Percentiles rank a stretch among this genome's conserved stretches.
Conservation (phyloP, 2,797 vertebrate species). For the Pipistrellus pygmaeus region DNA sequence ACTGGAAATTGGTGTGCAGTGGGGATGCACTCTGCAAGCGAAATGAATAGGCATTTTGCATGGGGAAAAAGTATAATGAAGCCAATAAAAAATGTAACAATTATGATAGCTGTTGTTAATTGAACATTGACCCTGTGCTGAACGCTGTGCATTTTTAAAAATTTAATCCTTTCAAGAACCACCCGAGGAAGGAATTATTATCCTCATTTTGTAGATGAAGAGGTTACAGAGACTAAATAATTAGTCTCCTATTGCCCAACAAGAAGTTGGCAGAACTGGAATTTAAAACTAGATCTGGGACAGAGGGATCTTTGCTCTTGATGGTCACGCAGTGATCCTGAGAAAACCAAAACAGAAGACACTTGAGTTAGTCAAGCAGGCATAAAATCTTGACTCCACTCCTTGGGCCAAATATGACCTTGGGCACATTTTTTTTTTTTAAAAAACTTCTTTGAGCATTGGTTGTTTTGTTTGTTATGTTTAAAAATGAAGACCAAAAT, state of each 20-base stretch:
- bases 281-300: not conserved
- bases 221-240: constrained; percentile 31
- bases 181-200: not conserved
- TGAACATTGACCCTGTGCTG: not conserved
- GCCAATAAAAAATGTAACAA: not conserved
- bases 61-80: not conserved
- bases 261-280: constrained; percentile 6
- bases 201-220: constrained; percentile 22
- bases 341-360: not conserved
- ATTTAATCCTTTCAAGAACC: not conserved
- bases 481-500: not conserved
- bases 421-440: not conserved
- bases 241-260: not conserved
- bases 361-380: not conserved
- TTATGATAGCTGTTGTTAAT: not conserved
- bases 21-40: not conserved
- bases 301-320: not conserved
- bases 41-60: not conserved
- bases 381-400: not conserved
- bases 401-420: not conserved
- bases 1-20: not conserved
- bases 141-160: not conserved
- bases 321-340: not conserved
- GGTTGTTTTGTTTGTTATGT: not conserved
- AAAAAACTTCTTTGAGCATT: not conserved